Percentiles rank a stretch among this genome's conserved stretches.
Evolutionary conservation across 1,140 invertebrate species (phyloP).

Genomic region (Cotesia glomerata): DNA sequence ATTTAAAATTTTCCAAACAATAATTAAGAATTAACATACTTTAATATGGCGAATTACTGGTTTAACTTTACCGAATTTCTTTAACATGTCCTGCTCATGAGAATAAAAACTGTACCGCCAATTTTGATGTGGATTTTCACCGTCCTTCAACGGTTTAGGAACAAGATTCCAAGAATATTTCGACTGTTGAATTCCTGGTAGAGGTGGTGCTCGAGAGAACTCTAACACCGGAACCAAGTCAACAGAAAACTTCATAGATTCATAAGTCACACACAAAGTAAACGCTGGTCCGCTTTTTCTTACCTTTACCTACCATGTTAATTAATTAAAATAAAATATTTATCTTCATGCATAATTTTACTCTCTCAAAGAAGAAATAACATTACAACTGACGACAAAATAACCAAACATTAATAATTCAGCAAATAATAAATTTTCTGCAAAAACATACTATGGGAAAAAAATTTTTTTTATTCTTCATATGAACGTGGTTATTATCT

Average conservation of each 20-base stretch:
- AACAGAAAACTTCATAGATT: constrained; percentile 45
- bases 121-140: background rate
- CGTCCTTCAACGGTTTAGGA: constrained; percentile 35
- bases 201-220: constrained; percentile 43
- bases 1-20: too few relatives aligned
- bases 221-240: constrained; percentile 62
- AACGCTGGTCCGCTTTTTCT: constrained; percentile 61
- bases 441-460: background rate
- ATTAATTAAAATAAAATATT: background rate
- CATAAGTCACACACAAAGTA: constrained; percentile 49
- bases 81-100: constrained; percentile 39
- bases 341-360: background rate
- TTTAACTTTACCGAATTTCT: constrained; percentile 31
- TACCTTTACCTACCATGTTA: constrained; percentile 42
- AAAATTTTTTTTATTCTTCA: background rate
- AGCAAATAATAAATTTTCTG: too few relatives aligned
- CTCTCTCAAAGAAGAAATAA: background rate
- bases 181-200: background rate
- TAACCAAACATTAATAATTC: too few relatives aligned
- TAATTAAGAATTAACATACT: constrained; percentile 27
- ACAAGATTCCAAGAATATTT: constrained; percentile 33
- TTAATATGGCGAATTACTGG: constrained; percentile 43
- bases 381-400: too few relatives aligned
- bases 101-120: constrained; percentile 44
- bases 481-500: too few relatives aligned